phyloP scores from a whole-genome alignment of 2,113 vertebrate genomes.

The Austrofundulus limnaeus region DNA sequence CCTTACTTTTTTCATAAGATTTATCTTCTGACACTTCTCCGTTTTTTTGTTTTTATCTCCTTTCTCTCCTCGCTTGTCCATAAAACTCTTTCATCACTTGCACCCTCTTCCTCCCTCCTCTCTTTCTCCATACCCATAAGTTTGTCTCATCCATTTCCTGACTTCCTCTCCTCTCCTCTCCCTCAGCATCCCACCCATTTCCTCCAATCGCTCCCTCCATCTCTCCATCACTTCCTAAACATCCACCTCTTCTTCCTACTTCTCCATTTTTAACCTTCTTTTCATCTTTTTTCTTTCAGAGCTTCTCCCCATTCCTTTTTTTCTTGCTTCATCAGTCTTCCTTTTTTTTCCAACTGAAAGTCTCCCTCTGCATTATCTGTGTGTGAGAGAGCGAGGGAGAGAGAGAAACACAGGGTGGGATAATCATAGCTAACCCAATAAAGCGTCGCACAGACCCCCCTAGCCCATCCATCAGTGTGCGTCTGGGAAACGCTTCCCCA shows the following conservation, averaged over 20 bases:
- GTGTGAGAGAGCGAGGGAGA: conserved; percentile 25
- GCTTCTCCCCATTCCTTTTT: conserved; percentile 28
- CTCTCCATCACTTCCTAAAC: conserved; percentile 36
- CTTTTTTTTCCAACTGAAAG: conserved; percentile 61
- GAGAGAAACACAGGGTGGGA: conserved; percentile 84
- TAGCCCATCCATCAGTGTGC: conserved; percentile 93
- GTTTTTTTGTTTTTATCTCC: conserved; percentile 62
- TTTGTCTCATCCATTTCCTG: conserved; percentile 71
- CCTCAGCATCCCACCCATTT: conserved; percentile 60
- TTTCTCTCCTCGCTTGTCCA: conserved; percentile 62
- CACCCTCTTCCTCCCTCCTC: conserved; percentile 40
- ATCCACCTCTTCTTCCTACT: conserved; percentile 30
- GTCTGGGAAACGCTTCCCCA: conserved; percentile 89
- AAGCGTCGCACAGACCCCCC: conserved; percentile 87
- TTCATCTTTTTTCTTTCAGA: conserved; percentile 34
- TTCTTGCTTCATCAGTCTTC: conserved; percentile 63
- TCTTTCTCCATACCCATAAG: conserved; percentile 59
- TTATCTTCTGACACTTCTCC: conserved; percentile 63
- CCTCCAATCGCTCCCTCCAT: conserved; percentile 51
- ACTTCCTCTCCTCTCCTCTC: conserved; percentile 58
- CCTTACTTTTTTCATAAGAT: conserved; percentile 67
- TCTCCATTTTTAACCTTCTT: conserved; percentile 40
- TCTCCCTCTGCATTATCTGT: conserved; percentile 55
- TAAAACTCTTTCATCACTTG: conserved; percentile 68
- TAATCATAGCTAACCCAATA: conserved; percentile 99